These are phyloP conservation scores for Sipha flava DNA, from an alignment of 1,140 invertebrate genomes.

Conservation along the genomic window DNA sequence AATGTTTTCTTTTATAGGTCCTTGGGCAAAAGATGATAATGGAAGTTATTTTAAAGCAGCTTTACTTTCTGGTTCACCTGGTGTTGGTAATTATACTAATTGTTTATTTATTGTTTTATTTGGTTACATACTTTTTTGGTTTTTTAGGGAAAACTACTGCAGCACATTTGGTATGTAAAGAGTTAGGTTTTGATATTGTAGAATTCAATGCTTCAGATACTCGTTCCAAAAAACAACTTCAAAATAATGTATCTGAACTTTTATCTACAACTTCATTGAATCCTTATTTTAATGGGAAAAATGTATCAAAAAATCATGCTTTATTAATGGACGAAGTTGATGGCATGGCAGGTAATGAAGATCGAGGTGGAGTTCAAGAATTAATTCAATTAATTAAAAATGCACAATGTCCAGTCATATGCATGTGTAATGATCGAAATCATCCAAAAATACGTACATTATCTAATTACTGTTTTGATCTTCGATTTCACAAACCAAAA, in stretches of 20 bases:
- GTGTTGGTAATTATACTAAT: conserved; percentile 54
- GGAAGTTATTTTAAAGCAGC: conserved; percentile 87
- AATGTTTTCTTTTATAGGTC: conserved; percentile 44
- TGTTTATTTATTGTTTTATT: conserved; percentile 42
- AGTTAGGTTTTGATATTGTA: conserved; percentile 79
- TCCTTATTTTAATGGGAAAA: conserved; percentile 38
- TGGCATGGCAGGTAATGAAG: conserved; percentile 99
- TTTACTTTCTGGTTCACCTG: conserved; percentile 89
- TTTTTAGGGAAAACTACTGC: conserved; percentile 81
- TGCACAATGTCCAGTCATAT: conserved; percentile 87
- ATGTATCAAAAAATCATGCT: conserved; percentile 61
- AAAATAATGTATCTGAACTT: conserved; percentile 70
- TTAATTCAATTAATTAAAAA: conserved; percentile 86
- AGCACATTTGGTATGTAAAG: conserved; percentile 70
- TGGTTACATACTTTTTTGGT: conserved; percentile 37
- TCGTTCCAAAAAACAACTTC: conserved; percentile 78
- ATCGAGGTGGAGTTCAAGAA: conserved; percentile 92
- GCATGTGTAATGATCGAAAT: conserved; percentile 96
- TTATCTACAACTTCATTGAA: conserved; percentile 63
- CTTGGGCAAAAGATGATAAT: conserved; percentile 68
- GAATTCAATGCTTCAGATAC: conserved; percentile 98
- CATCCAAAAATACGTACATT: conserved; percentile 90
- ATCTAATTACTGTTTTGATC: conserved; percentile 89
- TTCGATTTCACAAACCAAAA: conserved; percentile 72
- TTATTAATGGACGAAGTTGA: conserved; percentile 99